Evolutionary conservation across 2,113 vertebrate genomes (phyloP).

Genomic region (Trichechus manatus): DNA sequence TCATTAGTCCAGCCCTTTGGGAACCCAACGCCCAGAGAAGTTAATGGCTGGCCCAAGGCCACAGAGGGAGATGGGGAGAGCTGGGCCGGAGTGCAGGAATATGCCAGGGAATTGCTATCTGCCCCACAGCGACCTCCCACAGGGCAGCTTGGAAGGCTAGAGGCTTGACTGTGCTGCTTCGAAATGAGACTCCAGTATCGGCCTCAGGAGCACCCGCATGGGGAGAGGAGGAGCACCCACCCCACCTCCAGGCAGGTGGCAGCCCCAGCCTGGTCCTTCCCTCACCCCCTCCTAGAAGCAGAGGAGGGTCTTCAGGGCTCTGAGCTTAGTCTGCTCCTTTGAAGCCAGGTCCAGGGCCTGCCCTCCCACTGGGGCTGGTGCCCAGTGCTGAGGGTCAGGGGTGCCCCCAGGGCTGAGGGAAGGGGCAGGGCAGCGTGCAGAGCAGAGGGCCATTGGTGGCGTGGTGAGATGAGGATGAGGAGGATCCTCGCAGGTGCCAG

Average conservation of each 20-base stretch:
- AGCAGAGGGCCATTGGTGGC: background rate
- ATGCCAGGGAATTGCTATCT: background rate
- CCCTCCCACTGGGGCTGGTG: background rate
- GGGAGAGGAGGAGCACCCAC: background rate
- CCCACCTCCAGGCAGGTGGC: too few species aligned
- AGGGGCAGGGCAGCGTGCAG: background rate
- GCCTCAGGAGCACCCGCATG: background rate
- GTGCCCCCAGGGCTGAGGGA: background rate
- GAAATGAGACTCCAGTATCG: background rate
- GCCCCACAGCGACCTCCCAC: background rate
- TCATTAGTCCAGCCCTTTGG: background rate
- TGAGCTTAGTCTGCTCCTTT: background rate
- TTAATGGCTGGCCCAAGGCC: background rate
- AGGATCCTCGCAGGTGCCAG: too few species aligned
- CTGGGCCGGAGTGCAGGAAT: background rate
- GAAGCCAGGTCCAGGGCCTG: background rate
- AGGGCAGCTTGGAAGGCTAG: background rate
- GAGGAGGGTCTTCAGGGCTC: background rate
- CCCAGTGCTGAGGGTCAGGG: background rate
- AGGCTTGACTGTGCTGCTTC: background rate
- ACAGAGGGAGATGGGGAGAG: background rate
- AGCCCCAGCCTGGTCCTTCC: too few species aligned
- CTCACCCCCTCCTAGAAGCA: background rate
- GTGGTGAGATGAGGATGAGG: too few species aligned
- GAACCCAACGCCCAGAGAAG: background rate